A percentile compares a stretch with the other conserved stretches of the same genome.
Conservation (phyloP, 2,113 vertebrate species). For the Psophia crepitans region DNA sequence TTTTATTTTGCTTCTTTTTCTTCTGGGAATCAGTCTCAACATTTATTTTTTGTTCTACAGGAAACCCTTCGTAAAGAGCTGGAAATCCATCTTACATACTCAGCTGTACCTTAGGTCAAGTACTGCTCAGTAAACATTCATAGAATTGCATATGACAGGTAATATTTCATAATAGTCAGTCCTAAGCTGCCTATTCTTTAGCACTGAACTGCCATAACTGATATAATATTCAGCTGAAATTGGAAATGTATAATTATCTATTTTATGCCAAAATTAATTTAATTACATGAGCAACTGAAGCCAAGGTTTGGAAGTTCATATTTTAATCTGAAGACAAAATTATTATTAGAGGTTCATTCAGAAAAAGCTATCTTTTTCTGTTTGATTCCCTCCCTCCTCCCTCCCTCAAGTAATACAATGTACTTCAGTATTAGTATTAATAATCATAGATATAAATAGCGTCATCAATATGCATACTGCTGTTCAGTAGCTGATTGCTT, state of each 20-base stretch:
- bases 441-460: not conserved
- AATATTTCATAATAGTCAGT: conserved; percentile 78
- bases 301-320: not conserved
- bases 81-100: conserved; percentile 60
- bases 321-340: not conserved
- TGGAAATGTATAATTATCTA: conserved; percentile 26
- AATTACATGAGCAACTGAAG: conserved; percentile 40
- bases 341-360: not conserved
- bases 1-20: not conserved
- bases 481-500: not conserved
- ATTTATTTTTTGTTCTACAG: conserved; percentile 18
- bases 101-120: conserved; percentile 53
- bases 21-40: not conserved
- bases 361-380: not conserved
- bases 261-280: conserved; percentile 49
- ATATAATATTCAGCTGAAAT: conserved; percentile 36
- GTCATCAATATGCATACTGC: not conserved
- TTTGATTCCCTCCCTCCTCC: not conserved
- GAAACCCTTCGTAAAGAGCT: not conserved
- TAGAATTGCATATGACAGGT: conserved; percentile 66
- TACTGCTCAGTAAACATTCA: conserved; percentile 56
- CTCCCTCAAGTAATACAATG: not conserved
- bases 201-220: not conserved
- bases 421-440: not conserved
- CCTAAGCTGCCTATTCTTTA: conserved; percentile 50